These are phyloP conservation scores for Strix uralensis DNA, from an alignment of 2,113 vertebrate genomes.

Conservation along the genomic window DNA sequence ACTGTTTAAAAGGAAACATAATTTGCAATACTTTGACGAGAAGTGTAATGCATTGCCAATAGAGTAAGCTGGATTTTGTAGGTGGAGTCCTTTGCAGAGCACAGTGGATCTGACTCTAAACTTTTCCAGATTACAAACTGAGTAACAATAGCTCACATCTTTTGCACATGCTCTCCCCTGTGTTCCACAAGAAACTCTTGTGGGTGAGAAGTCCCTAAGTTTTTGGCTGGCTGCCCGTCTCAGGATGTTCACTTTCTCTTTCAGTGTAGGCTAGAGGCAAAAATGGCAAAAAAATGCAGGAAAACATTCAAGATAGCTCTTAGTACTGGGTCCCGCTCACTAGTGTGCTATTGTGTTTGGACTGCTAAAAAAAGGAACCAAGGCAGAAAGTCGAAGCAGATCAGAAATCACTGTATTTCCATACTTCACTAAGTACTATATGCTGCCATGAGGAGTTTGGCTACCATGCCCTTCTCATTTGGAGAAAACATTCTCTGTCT, in stretches of 20 bases:
- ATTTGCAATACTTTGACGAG: background rate
- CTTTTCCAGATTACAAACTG: background rate
- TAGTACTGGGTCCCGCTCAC: background rate
- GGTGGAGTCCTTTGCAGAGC: background rate
- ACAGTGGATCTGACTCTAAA: background rate
- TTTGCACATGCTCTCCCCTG: background rate
- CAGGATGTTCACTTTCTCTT: background rate
- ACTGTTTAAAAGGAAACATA: background rate
- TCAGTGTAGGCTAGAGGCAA: background rate
- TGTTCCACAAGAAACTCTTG: background rate
- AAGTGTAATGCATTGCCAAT: background rate
- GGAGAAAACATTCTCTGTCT: background rate
- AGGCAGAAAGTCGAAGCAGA: background rate
- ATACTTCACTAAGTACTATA: background rate
- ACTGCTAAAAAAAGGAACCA: background rate
- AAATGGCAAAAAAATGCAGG: background rate
- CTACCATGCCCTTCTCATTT: background rate
- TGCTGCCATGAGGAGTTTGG: background rate
- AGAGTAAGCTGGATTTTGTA: background rate
- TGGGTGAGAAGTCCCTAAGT: background rate
- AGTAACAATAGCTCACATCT: background rate
- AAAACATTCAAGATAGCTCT: background rate
- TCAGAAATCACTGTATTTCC: background rate
- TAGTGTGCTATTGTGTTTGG: background rate
- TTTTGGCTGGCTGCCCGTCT: constrained; percentile 5